These are phyloP conservation scores for Phortica magna DNA, from an alignment of 2,888 invertebrate genomes.

Conservation along the genomic window DNA sequence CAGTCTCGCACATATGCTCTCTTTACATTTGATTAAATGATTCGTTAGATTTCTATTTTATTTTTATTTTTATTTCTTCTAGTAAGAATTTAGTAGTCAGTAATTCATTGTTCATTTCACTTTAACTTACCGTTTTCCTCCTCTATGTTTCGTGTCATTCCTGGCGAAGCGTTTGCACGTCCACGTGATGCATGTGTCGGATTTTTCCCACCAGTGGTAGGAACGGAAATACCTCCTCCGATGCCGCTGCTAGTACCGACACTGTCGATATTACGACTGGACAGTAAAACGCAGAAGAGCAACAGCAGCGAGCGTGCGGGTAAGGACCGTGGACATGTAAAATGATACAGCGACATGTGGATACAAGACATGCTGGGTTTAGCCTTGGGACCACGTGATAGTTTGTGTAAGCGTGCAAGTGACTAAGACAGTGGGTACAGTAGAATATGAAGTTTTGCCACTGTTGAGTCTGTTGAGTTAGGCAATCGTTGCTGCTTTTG, in stretches of 20 bases:
- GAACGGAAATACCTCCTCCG: background rate
- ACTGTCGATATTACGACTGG: constrained; percentile 43
- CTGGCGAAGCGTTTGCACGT: constrained; percentile 72
- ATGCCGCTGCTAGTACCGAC: background rate
- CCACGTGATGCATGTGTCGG: constrained; percentile 62
- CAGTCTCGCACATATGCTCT: background rate
- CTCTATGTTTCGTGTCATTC: constrained; percentile 77
- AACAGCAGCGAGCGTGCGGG: constrained; percentile 49
- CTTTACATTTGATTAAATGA: too few relatives aligned
- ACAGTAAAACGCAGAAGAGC: constrained; percentile 47
- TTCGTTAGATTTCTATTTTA: too few relatives aligned
- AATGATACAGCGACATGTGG: constrained; percentile 38
- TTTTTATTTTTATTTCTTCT: too few relatives aligned
- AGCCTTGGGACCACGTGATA: background rate
- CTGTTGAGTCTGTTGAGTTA: constrained; percentile 26
- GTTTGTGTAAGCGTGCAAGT: constrained; percentile 29
- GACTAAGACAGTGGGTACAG: background rate
- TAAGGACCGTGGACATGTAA: constrained; percentile 49
- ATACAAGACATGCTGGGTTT: constrained; percentile 6
- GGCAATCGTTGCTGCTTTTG: constrained; percentile 30
- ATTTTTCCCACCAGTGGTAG: constrained; percentile 2
- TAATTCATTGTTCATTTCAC: background rate
- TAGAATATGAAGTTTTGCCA: constrained; percentile 15
- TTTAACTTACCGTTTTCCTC: constrained; percentile 76
- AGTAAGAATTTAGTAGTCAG: background rate